phyloP scores from a whole-genome alignment of 1,140 invertebrate genomes.

The Argopecten irradians region DNA sequence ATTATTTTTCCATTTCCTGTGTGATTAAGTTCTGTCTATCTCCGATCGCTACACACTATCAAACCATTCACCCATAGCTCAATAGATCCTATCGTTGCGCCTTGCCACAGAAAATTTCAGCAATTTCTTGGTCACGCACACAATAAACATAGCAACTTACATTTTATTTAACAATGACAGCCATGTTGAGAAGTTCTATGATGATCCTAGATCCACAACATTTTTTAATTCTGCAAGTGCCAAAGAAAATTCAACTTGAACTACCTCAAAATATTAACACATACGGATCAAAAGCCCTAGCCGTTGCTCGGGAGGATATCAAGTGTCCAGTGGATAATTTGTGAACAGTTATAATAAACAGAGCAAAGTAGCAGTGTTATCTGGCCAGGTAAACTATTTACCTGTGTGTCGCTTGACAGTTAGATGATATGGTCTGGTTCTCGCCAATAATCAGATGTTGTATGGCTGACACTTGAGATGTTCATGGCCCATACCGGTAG shows the following conservation, averaged over 20 bases:
- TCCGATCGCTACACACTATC: background rate
- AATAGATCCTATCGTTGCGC: background rate
- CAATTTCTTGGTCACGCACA: background rate
- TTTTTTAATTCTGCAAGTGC: background rate
- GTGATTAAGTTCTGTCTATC: background rate
- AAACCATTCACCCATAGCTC: background rate
- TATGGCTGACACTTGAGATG: background rate
- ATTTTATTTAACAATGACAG: background rate
- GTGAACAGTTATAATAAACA: constrained; percentile 14
- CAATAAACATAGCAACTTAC: background rate
- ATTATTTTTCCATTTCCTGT: background rate
- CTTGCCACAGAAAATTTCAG: background rate
- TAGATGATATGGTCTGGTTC: constrained; percentile 2
- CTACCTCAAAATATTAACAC: background rate
- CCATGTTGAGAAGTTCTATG: background rate
- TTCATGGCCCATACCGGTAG: background rate
- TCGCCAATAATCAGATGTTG: constrained; percentile 1
- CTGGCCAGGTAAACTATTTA: constrained; percentile 9
- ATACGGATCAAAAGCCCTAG: background rate
- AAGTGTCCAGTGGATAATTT: constrained; percentile 17
- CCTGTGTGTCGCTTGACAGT: constrained; percentile 14
- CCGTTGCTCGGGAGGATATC: background rate
- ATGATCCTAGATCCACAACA: background rate
- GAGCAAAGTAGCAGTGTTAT: background rate
- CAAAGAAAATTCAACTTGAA: background rate